Conservation (phyloP, 2,888 invertebrate species). For the Tachina grossa region DNA sequence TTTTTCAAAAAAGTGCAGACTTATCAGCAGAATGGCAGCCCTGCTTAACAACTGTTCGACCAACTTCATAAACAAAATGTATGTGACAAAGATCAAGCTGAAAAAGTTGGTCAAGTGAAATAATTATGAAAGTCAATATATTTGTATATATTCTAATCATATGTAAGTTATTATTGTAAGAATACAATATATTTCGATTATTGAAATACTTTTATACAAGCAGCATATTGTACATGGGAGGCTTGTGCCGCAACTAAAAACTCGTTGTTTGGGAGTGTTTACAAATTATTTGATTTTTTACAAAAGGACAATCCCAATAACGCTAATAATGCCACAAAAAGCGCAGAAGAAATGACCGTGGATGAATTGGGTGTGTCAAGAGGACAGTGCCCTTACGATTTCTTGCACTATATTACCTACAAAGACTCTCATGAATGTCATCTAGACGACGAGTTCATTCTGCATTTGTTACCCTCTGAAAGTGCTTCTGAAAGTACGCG, state of each 20-base stretch:
- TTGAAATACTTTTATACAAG: neutral
- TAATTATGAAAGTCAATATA: constrained; percentile 49
- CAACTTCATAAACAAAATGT: neutral
- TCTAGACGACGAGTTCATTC: constrained; percentile 77
- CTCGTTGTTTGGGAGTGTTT: constrained; percentile 46
- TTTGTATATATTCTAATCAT: constrained; percentile 21
- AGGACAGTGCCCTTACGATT: constrained; percentile 78
- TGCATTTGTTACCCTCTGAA: constrained; percentile 74
- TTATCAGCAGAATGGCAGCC: too few relatives aligned
- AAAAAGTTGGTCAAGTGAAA: neutral
- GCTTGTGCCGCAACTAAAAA: constrained; percentile 33
- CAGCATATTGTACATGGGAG: constrained; percentile 24
- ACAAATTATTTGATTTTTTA: constrained; percentile 65
- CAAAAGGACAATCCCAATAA: constrained; percentile 61
- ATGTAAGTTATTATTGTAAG: constrained; percentile 25
- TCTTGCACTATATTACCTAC: constrained; percentile 76
- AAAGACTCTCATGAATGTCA: constrained; percentile 76
- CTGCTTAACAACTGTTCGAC: neutral
- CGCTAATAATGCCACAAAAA: constrained; percentile 71
- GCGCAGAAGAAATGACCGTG: constrained; percentile 70
- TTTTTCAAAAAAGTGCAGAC: too few relatives aligned
- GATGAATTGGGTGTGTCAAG: constrained; percentile 74
- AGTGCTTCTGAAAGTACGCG: constrained; percentile 62
- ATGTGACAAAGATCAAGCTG: constrained; percentile 21
- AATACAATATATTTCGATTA: neutral